These are phyloP conservation scores for Sinhomidia bicolor DNA, from an alignment of 2,888 invertebrate genomes.

Conservation along the genomic window DNA sequence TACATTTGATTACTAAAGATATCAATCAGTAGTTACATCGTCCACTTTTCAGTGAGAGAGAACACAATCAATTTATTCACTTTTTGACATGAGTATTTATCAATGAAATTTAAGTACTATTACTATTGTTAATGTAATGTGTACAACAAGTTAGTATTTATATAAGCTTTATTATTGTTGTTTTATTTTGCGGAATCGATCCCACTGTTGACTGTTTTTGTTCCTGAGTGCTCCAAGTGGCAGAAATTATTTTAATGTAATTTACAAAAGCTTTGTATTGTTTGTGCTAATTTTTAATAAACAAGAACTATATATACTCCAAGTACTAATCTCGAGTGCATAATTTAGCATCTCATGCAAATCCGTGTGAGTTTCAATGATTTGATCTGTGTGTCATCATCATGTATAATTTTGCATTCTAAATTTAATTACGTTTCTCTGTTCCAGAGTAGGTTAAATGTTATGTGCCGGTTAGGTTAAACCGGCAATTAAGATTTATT, in stretches of 20 bases:
- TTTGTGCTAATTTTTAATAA: too few relatives aligned
- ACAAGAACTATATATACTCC: too few relatives aligned
- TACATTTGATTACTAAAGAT: neutral
- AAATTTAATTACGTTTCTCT: too few relatives aligned
- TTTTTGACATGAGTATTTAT: slow-evolving; percentile 12
- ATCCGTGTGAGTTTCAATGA: too few relatives aligned
- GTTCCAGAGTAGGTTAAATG: too few relatives aligned
- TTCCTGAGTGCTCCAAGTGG: neutral
- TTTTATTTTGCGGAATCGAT: neutral
- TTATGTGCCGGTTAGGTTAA: too few relatives aligned
- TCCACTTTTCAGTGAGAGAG: slow-evolving; percentile 27
- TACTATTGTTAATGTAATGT: too few relatives aligned
- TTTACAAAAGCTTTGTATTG: slow-evolving; percentile 15
- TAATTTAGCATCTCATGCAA: too few relatives aligned
- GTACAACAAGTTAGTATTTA: neutral
- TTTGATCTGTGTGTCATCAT: too few relatives aligned
- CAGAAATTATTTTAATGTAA: slow-evolving; percentile 23
- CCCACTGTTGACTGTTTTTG: slow-evolving; percentile 35
- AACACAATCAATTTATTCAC: slow-evolving; percentile 23
- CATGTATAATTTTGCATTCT: too few relatives aligned
- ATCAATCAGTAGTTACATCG: slow-evolving; percentile 1
- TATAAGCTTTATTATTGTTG: slow-evolving; percentile 20
- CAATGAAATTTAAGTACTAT: neutral
- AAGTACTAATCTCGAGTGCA: too few relatives aligned
- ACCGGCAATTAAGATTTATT: too few relatives aligned